A percentile compares a stretch with the other conserved stretches of the same genome.
phyloP scores from a whole-genome alignment of 2,797 vertebrate species.

The Thunnus albacares region DNA sequence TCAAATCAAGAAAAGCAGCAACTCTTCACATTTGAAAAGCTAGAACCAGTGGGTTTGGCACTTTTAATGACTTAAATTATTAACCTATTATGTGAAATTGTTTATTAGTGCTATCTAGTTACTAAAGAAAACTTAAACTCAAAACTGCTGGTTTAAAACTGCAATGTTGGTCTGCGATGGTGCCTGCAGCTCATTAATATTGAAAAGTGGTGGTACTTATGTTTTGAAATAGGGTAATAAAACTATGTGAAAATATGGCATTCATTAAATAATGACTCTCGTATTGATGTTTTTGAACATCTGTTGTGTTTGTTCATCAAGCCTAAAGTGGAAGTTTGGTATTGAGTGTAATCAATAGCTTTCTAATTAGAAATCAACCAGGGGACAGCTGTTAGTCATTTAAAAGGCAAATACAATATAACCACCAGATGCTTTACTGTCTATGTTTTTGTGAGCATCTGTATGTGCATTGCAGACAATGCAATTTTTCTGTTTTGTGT shows the following conservation, averaged over 20 bases:
- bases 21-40: not conserved
- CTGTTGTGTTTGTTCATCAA: slow-evolving; percentile 72
- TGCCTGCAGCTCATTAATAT: slow-evolving; percentile 49
- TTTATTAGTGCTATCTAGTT: not conserved
- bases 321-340: slow-evolving; percentile 66
- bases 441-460: slow-evolving; percentile 38
- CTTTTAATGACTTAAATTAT: not conserved
- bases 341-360: slow-evolving; percentile 80
- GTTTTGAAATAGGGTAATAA: slow-evolving; percentile 51
- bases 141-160: slow-evolving; percentile 14
- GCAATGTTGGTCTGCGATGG: not conserved
- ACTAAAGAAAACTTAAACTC: not conserved
- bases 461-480: slow-evolving; percentile 22
- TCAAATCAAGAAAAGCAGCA: not conserved
- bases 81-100: not conserved
- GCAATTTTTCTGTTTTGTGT: slow-evolving; percentile 35
- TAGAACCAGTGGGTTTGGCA: not conserved
- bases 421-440: slow-evolving; percentile 75
- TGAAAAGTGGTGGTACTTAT: slow-evolving; percentile 34
- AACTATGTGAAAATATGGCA: slow-evolving; percentile 59
- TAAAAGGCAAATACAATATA: slow-evolving; percentile 76
- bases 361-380: slow-evolving; percentile 79
- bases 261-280: slow-evolving; percentile 68
- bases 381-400: slow-evolving; percentile 79
- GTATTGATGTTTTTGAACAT: slow-evolving; percentile 73